These are phyloP conservation scores for Hippoglossus hippoglossus DNA, from an alignment of 2,797 vertebrate genomes.

Conservation along the genomic window DNA sequence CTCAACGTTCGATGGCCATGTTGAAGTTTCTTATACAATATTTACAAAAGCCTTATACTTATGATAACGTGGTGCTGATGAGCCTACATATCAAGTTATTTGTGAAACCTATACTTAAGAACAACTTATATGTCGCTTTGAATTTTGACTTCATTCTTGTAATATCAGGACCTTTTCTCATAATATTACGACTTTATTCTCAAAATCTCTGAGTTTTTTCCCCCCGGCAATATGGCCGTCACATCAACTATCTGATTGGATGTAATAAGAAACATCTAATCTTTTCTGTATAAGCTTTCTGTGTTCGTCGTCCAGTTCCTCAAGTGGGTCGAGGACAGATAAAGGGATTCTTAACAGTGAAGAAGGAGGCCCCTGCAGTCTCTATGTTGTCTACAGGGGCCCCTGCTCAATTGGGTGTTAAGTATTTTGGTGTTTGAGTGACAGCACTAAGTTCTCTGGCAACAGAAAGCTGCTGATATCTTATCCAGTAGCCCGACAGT, in stretches of 20 bases:
- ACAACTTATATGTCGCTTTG: too few relatives aligned
- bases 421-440: constrained; percentile 59
- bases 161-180: too few relatives aligned
- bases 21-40: too few relatives aligned
- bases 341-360: constrained; percentile 12
- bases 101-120: too few relatives aligned
- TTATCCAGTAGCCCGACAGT: constrained; percentile 39
- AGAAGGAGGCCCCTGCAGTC: constrained; percentile 20
- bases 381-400: constrained; percentile 20
- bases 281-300: constrained; percentile 7
- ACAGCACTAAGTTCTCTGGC: constrained; percentile 37
- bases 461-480: constrained; percentile 25
- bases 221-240: too few relatives aligned
- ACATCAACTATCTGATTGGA: neutral
- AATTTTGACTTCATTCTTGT: too few relatives aligned
- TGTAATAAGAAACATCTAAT: neutral
- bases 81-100: too few relatives aligned
- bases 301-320: constrained; percentile 15
- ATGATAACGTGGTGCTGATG: too few relatives aligned
- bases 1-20: neutral
- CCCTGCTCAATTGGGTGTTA: constrained; percentile 58
- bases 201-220: too few relatives aligned
- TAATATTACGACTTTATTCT: too few relatives aligned
- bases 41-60: too few relatives aligned
- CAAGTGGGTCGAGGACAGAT: constrained; percentile 21